Evolutionary conservation across 2,888 invertebrate species (phyloP).

Genomic region (Seladonia tumulorum): DNA sequence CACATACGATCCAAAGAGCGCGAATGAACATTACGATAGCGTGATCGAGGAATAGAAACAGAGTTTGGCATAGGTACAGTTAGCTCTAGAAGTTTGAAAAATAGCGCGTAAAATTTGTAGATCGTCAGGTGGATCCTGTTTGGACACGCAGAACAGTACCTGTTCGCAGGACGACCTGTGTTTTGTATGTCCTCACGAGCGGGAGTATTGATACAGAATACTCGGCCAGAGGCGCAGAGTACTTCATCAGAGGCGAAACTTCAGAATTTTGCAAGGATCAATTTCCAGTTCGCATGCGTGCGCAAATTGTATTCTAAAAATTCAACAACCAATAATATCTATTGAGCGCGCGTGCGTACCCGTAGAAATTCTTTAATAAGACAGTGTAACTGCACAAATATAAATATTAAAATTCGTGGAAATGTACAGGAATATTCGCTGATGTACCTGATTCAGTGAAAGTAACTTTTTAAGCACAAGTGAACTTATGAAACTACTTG

Average conservation of each 20-base stretch:
- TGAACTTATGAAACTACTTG: neutral
- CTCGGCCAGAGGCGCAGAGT: neutral
- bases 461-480: neutral
- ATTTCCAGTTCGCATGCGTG: slow-evolving; percentile 1
- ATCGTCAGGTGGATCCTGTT: slow-evolving; percentile 40
- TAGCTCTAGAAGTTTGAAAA: slow-evolving; percentile 23
- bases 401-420: neutral
- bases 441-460: neutral
- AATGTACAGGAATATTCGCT: neutral
- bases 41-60: neutral
- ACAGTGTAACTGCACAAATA: neutral
- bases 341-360: neutral
- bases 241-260: neutral
- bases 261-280: neutral
- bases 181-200: slow-evolving; percentile 56
- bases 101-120: slow-evolving; percentile 41
- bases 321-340: neutral
- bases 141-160: slow-evolving; percentile 46
- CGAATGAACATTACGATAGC: neutral
- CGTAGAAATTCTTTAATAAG: neutral
- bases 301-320: neutral
- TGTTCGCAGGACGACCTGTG: slow-evolving; percentile 32
- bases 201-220: slow-evolving; percentile 42
- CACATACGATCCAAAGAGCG: neutral
- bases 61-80: neutral